Evolutionary conservation across 2,113 vertebrate species (phyloP), one percentile per base, ranked within the genome.

Genomic region (Chloebia gouldiae): DNA sequence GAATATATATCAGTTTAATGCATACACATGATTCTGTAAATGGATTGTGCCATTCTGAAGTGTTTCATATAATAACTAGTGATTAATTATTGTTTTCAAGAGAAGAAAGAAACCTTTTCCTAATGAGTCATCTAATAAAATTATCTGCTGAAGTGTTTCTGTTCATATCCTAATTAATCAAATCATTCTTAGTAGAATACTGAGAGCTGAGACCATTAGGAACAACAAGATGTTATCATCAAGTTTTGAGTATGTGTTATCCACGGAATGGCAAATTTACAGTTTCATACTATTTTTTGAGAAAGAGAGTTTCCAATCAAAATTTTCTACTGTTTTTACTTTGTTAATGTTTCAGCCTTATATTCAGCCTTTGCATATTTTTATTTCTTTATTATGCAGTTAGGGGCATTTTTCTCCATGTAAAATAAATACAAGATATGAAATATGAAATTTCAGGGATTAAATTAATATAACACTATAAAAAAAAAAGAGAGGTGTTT

Each of bases 1-100:
- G 0, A 0, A 3, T 9, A 5, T 39, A 2, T 61, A 80, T 49
- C 30, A 19, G 13, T 40, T 86, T 69, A 47, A 10, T 56, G 5
- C 31, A 24, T 28, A 21, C 57, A 53, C 35, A 49, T 49, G 7
- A 49, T 49, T 61, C 50, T 78, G 20, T 44, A 69, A 84, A 42
- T 31, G 6, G 15, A 6, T 50, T 81, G 8, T 84, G 15, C 25
- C n/a, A 53, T 63, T 23, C 22, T 73, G 17, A 15, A 73, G 4
- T 33, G n/a, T 81, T 84, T 49, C 56, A 64, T 15, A 63, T 45
- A 66, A 57, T 21, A 89, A 56, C 39, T 80, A 33, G 11, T 39
- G 21, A 20, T 39, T 45, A 86, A 61, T 27, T 77, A 45, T 28
- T 59, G 3, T 49, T 89, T 89, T 70, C n/a, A 59, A 42, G 39